A percentile compares a stretch with the other conserved stretches of the same genome.
phyloP scores from a whole-genome alignment of 2,797 vertebrate species.

The Vipera ursinii region DNA sequence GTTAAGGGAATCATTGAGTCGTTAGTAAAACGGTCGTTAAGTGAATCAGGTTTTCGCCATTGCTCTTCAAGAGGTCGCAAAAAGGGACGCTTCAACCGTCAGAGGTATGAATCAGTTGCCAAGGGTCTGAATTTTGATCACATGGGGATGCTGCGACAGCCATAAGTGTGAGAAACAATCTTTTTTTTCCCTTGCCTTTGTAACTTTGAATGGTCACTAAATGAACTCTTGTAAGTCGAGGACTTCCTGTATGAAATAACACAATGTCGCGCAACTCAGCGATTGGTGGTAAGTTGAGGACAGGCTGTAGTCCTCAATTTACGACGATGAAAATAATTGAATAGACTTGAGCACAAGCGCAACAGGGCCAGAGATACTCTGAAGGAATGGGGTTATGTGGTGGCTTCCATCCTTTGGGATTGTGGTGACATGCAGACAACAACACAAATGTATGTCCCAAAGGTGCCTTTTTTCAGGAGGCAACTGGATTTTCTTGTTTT shows the following conservation, averaged over 20 bases:
- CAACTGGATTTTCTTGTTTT: too few species aligned
- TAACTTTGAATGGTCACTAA: neutral
- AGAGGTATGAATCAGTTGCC: neutral
- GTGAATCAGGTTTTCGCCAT: neutral
- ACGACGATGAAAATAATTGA: neutral
- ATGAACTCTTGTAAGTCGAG: neutral
- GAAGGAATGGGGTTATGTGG: neutral
- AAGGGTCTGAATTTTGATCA: neutral
- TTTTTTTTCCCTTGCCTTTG: rapidly evolving
- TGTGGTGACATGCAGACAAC: neutral
- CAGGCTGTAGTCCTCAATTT: neutral
- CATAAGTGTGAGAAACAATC: neutral
- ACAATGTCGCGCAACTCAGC: neutral
- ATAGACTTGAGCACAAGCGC: too few species aligned
- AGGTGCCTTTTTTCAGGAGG: too few species aligned
- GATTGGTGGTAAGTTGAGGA: neutral
- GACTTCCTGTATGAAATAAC: neutral
- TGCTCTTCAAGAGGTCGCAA: neutral
- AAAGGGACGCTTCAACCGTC: neutral
- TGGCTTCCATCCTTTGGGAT: neutral
- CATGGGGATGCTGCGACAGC: too few species aligned
- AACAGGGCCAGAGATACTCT: neutral
- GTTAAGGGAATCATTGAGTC: too few species aligned
- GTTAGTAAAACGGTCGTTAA: neutral
- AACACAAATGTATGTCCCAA: neutral